Conservation (phyloP, 2,797 vertebrate genomes). For the Spheniscus humboldti region DNA sequence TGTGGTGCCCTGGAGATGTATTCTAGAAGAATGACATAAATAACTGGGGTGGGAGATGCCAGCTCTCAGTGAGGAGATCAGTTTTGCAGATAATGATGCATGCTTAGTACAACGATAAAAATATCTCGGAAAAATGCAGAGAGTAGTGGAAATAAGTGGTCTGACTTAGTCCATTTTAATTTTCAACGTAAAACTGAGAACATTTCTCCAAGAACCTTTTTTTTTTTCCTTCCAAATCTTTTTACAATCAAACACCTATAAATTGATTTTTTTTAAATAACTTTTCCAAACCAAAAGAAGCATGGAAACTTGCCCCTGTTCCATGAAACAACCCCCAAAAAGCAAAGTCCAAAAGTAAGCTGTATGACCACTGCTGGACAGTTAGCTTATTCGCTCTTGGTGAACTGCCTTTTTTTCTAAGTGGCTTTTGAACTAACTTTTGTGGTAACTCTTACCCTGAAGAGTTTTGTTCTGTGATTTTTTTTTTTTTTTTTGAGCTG, state of each 20-base stretch:
- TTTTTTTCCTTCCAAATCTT: not conserved
- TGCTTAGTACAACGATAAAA: not conserved
- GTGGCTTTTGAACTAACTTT: not conserved
- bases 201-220: not conserved
- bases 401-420: not conserved
- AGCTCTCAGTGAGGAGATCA: not conserved
- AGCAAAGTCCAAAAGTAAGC: not conserved
- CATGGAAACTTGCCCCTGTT: rapidly evolving
- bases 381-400: not conserved
- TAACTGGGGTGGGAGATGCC: not conserved
- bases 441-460: not conserved
- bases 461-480: not conserved
- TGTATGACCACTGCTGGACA: not conserved
- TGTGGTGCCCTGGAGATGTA: not conserved
- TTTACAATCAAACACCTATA: not conserved
- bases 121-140: not conserved
- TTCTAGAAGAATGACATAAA: not conserved
- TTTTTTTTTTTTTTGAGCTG: not conserved
- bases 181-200: not conserved
- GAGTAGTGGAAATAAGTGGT: not conserved
- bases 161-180: not conserved
- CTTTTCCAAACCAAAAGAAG: not conserved
- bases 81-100: not conserved
- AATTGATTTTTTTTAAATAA: not conserved
- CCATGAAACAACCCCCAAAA: not conserved